Evolutionary conservation across 2,797 vertebrate genomes (phyloP).

Genomic region (Crocidura indochinensis): DNA sequence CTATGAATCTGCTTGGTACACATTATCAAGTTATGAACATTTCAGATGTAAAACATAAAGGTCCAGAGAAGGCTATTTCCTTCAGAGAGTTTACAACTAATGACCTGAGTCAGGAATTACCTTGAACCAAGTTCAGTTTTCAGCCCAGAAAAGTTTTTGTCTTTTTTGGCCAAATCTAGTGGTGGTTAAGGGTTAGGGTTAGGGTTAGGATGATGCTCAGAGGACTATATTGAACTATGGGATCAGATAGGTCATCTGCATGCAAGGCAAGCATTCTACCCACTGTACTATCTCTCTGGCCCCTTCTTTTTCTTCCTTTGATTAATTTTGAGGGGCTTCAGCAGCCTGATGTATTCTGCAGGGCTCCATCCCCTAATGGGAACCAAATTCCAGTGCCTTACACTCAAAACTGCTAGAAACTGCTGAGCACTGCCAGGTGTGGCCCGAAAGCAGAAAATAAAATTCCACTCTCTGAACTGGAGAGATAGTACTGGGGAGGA

Average conservation of each 20-base stretch:
- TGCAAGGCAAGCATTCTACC: too few relatives aligned
- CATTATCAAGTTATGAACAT: constrained; percentile 18
- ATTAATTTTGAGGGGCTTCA: neutral
- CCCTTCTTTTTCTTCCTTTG: neutral
- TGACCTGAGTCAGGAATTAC: neutral
- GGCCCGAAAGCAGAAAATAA: too few relatives aligned
- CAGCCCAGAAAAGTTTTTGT: neutral
- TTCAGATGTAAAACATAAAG: constrained; percentile 25
- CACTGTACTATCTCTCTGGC: too few relatives aligned
- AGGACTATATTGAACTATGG: too few relatives aligned
- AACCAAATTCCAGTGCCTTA: constrained; percentile 22
- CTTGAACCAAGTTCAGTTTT: neutral
- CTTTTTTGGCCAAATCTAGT: too few relatives aligned
- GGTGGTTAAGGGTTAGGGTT: too few relatives aligned
- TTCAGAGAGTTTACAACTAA: neutral
- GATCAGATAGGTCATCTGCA: too few relatives aligned
- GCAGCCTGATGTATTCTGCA: neutral
- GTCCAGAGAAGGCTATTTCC: neutral
- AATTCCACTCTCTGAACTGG: too few relatives aligned
- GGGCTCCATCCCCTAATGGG: neutral
- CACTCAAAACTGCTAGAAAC: constrained; percentile 10
- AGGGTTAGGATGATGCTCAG: too few relatives aligned
- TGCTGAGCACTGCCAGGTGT: neutral
- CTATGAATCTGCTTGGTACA: neutral
- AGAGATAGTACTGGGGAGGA: too few relatives aligned